phyloP scores from a whole-genome alignment of 2,888 invertebrate species.

The Hyles lineata region DNA sequence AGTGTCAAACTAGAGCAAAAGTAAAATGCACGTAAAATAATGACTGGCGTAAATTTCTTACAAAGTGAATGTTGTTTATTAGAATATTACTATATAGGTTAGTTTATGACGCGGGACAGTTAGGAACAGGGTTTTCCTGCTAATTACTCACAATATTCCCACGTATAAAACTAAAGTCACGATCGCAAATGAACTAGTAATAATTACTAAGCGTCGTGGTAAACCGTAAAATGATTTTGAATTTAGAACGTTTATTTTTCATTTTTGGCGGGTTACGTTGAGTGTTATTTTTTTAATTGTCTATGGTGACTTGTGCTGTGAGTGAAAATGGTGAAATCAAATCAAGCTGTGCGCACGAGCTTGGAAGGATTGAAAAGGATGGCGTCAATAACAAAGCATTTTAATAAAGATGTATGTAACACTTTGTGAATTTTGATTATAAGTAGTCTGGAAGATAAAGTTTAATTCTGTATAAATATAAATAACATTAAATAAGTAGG shows the following conservation, averaged over 20 bases:
- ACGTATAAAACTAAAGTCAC: constrained; percentile 27
- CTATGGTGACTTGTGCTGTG: constrained; percentile 1
- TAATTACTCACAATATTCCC: constrained; percentile 33
- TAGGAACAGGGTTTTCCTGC: constrained; percentile 39
- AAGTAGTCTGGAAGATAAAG: no score
- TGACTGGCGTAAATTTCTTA: constrained; percentile 28
- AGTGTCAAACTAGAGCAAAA: constrained; percentile 21
- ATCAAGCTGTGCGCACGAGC: constrained; percentile 55
- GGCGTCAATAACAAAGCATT: constrained; percentile 48
- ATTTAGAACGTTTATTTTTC: neutral
- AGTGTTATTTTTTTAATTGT: neutral
- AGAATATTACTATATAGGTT: constrained; percentile 28
- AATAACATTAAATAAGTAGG: no score
- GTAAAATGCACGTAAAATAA: constrained; percentile 10
- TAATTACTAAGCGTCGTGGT: neutral
- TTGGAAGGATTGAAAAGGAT: constrained; percentile 61
- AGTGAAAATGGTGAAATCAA: constrained; percentile 52
- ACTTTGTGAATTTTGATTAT: neutral
- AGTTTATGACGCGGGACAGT: constrained; percentile 24
- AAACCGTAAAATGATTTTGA: neutral
- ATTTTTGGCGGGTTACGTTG: neutral
- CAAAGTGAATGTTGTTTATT: constrained; percentile 32
- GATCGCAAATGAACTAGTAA: constrained; percentile 7
- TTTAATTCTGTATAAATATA: no score
- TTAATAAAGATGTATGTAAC: constrained; percentile 42